phyloP scores from a whole-genome alignment of 2,888 invertebrate genomes.

The Cantharis nigra region DNA sequence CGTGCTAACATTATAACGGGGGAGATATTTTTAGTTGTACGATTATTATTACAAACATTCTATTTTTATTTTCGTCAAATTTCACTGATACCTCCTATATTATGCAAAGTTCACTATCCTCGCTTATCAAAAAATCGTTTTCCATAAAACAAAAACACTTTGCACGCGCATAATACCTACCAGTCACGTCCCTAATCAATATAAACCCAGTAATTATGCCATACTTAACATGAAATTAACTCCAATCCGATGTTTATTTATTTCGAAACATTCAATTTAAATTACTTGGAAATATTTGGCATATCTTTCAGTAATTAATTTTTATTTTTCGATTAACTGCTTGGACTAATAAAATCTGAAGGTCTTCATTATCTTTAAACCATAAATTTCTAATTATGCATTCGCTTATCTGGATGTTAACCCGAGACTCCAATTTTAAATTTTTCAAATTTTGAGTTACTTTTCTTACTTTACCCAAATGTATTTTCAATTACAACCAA shows the following conservation, averaged over 20 bases:
- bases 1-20: conserved; percentile 5
- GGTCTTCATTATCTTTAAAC: background rate
- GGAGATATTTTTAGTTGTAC: conserved; percentile 1
- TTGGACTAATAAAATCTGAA: background rate
- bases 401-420: background rate
- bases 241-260: background rate
- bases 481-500: no score
- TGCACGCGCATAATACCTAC: background rate
- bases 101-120: background rate
- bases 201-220: background rate
- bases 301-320: background rate
- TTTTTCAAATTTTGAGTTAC: no score
- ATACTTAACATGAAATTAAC: background rate
- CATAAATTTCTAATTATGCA: background rate
- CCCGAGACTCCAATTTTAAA: background rate
- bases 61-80: background rate
- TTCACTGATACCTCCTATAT: background rate
- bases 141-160: background rate
- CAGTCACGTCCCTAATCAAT: background rate
- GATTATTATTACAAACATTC: conserved; percentile 3
- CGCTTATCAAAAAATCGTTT: background rate
- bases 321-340: background rate
- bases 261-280: background rate
- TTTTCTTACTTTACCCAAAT: no score
- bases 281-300: background rate